Percentiles rank a stretch among this genome's conserved stretches.
Evolutionary conservation across 2,888 invertebrate species (phyloP).

Genomic region (Adela reaumurella): DNA sequence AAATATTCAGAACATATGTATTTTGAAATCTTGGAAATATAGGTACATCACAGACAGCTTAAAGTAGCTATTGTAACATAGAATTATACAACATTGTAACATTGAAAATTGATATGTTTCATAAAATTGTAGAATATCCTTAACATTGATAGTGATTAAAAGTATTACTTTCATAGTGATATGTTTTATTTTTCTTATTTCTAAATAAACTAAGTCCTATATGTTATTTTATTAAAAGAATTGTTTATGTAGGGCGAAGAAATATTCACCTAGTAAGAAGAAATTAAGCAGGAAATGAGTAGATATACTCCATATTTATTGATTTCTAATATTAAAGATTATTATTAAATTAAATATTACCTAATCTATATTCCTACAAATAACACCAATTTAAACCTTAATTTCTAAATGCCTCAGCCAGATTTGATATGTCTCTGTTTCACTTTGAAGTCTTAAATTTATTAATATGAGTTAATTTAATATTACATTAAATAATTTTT

Average conservation of each 20-base stretch:
- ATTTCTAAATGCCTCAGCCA: conserved; percentile 54
- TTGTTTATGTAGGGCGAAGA: neutral
- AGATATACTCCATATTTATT: neutral
- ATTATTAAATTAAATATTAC: neutral
- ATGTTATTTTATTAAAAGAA: no score
- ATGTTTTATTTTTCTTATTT: neutral
- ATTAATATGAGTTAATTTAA: conserved; percentile 23
- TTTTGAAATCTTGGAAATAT: no score
- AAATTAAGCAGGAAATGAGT: neutral
- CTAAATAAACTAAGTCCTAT: no score
- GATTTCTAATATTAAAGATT: neutral
- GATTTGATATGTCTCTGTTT: conserved; percentile 51
- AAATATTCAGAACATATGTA: neutral
- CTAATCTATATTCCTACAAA: neutral
- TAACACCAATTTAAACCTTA: conserved; percentile 34
- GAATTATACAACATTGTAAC: neutral
- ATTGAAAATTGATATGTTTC: neutral
- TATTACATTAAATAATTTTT: conserved; percentile 30
- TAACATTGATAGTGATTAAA: conserved; percentile 12
- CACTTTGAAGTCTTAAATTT: conserved; percentile 38
- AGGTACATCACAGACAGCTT: neutral
- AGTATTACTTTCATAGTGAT: conserved; percentile 14
- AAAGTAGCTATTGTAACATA: neutral
- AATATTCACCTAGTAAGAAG: neutral
- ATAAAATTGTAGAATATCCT: conserved; percentile 4